Base-by-base conservation (phyloP, 2,888 invertebrate genomes). In the Pocota personata region DNA sequence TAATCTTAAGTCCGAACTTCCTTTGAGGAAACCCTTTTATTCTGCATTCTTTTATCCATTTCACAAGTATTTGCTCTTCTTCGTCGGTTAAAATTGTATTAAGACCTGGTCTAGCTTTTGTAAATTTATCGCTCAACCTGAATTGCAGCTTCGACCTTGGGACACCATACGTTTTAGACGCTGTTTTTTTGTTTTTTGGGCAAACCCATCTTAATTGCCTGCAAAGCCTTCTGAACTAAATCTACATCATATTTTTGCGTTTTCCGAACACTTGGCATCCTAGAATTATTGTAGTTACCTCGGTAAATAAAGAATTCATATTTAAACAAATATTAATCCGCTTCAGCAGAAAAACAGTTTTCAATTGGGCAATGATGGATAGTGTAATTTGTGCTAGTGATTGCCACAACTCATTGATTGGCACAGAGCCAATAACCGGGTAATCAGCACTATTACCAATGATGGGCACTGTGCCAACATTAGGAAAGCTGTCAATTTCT, bases 381-480 rank as follows among this genome's bases (percentile, higher is more conserved):
- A 27, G 27, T 30, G 35, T 35, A 19, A 35, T 57, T 19, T 57
- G 12, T 21, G 27, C 37, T 10, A 43, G 24, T 21, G 14, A 14
- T 60, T 40, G 19, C 30, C 46, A 27, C n/a, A 30, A 46, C 32
- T 48, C 62, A 62, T 32, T 62, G 30, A 46, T 46, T 46, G 30
- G 43, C 62, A 62, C 30, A 43, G 62, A 30, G 43, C 43, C 62
- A n/a, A 62, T 62, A 46, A 46, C 27, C 27, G 43, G 27, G 62
- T 60, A 40, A 60, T 60, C 7, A 40, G 14, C 60, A 40, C 27
- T 24, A 40, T 27, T 40, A 40, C 58, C 60, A 40, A 60, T 60
- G 40, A 60, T 60, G 6, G 60, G 27, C 27, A 30, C 21, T 10
- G 43, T 60, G 60, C 27, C 16, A 60, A 43, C 14, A 40, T 27